phyloP scores from a whole-genome alignment of 2,888 invertebrate genomes.

The Anoplius nigerrimus region DNA sequence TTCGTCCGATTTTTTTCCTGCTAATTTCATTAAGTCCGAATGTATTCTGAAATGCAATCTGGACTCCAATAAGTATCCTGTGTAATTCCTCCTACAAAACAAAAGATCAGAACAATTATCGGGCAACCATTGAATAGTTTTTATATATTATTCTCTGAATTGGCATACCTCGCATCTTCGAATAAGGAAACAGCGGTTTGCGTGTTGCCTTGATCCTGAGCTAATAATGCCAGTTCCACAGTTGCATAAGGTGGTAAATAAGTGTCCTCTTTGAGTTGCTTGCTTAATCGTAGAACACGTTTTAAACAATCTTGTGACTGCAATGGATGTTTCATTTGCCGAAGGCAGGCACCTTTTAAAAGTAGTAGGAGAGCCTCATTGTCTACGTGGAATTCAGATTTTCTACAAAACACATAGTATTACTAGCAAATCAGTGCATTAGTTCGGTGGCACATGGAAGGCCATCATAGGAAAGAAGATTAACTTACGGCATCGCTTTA shows the following conservation, averaged over 20 bases:
- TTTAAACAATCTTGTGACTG: constrained; percentile 86
- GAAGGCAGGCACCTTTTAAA: constrained; percentile 89
- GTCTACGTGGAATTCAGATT: constrained; percentile 80
- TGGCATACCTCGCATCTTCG: constrained; percentile 87
- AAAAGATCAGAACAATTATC: constrained; percentile 13
- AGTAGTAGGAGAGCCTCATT: constrained; percentile 86
- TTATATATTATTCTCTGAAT: background rate
- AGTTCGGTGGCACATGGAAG: background rate
- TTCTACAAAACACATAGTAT: constrained; percentile 44
- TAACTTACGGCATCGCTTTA: constrained; percentile 57
- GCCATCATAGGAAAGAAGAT: background rate
- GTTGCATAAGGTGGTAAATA: constrained; percentile 91
- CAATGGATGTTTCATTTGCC: constrained; percentile 85
- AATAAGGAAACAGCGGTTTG: constrained; percentile 83
- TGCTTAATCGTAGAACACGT: constrained; percentile 81
- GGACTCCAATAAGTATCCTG: constrained; percentile 91
- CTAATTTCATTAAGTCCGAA: constrained; percentile 79
- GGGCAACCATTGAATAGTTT: background rate
- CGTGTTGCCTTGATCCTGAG: constrained; percentile 82
- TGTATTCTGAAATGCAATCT: constrained; percentile 93
- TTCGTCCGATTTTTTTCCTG: constrained; percentile 64
- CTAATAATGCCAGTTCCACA: constrained; percentile 89
- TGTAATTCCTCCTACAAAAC: constrained; percentile 87
- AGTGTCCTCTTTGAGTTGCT: constrained; percentile 86
- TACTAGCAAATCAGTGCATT: background rate